Conservation (phyloP, 2,888 invertebrate species). For the Congeria kusceri region DNA sequence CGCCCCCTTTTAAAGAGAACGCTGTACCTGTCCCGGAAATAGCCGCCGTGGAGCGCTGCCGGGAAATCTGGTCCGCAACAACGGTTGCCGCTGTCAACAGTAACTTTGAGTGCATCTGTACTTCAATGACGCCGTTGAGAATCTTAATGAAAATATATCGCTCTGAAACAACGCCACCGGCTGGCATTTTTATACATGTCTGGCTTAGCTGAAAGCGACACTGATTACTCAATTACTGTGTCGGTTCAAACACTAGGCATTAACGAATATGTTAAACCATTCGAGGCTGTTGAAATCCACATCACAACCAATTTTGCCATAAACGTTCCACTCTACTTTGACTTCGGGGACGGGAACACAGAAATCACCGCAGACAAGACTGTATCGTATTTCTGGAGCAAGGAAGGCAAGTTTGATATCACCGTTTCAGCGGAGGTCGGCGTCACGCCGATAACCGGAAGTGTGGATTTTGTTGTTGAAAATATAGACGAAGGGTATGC, state of each 20-base stretch:
- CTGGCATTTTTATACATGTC: constrained; percentile 69
- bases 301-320: constrained; percentile 64
- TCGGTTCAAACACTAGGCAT: constrained; percentile 55
- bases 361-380: constrained; percentile 49
- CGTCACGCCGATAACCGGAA: constrained; percentile 48
- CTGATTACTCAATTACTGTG: constrained; percentile 57
- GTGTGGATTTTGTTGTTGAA: constrained; percentile 67
- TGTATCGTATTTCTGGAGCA: constrained; percentile 76
- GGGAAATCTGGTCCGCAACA: constrained; percentile 53
- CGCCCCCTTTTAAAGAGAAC: not conserved
- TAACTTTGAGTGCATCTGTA: constrained; percentile 56
- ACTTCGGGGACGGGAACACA: constrained; percentile 77
- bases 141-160: not conserved
- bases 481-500: constrained; percentile 74
- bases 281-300: constrained; percentile 75
- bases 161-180: constrained; percentile 36
- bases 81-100: constrained; percentile 52
- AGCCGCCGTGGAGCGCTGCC: constrained; percentile 54
- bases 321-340: constrained; percentile 69
- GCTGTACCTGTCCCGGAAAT: constrained; percentile 3
- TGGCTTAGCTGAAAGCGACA: constrained; percentile 37
- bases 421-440: constrained; percentile 69
- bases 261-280: constrained; percentile 77
- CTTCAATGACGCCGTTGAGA: constrained; percentile 11
- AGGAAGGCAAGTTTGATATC: constrained; percentile 73